These are phyloP conservation scores for Ophiothrix spiculata DNA, from an alignment of 35 echinoderm and acorn worm species.

Conservation along the genomic window DNA sequence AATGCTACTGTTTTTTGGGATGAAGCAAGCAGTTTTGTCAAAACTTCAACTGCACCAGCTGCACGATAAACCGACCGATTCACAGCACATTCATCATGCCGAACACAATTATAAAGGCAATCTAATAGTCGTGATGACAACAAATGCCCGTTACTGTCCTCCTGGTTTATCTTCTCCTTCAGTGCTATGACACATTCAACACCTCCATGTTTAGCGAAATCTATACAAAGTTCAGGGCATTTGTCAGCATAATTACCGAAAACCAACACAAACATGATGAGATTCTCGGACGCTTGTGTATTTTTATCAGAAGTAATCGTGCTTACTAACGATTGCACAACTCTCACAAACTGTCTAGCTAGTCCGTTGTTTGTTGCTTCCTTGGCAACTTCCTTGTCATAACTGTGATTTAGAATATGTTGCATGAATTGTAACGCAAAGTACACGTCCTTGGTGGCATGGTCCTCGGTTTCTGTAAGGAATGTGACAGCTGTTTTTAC, in stretches of 20 bases:
- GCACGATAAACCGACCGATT: not conserved
- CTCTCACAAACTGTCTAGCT: not conserved
- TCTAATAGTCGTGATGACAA: too few relatives aligned
- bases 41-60: not conserved
- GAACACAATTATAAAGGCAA: not conserved
- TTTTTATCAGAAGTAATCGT: not conserved
- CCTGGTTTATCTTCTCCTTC: not conserved
- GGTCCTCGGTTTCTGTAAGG: too few relatives aligned
- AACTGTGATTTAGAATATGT: too few relatives aligned
- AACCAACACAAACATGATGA: not conserved
- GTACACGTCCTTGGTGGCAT: too few relatives aligned
- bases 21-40: not conserved
- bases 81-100: not conserved
- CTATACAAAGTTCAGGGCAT: not conserved
- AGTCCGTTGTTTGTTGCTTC: not conserved
- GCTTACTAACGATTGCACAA: not conserved
- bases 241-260: not conserved
- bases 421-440: too few relatives aligned
- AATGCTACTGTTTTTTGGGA: not conserved
- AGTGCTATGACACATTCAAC: not conserved
- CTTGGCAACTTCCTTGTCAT: too few relatives aligned
- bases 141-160: too few relatives aligned
- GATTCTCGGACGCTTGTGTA: not conserved
- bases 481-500: too few relatives aligned
- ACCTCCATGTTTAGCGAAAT: not conserved